These are phyloP conservation scores for Eristalinus sepulchralis DNA, from an alignment of 2,888 invertebrate species.

Conservation along the genomic window DNA sequence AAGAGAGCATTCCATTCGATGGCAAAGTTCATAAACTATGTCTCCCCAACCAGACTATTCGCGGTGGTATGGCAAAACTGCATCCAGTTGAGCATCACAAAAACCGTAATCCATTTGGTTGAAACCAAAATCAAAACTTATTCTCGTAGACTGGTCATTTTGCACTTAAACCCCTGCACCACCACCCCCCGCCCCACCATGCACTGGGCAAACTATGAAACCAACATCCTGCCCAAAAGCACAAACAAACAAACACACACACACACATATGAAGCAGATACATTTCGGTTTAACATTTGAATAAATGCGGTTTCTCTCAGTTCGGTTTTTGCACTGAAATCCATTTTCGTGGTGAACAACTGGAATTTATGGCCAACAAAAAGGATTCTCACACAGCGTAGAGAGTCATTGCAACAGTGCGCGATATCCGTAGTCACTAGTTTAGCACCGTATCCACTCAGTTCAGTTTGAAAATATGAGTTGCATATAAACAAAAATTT, in stretches of 20 bases:
- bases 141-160: constrained; percentile 21
- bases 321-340: constrained; percentile 47
- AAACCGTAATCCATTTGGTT: constrained; percentile 61
- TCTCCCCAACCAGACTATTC: constrained; percentile 1
- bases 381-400: constrained; percentile 21
- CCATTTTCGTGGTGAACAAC: constrained; percentile 51
- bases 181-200: not conserved
- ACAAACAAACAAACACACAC: constrained; percentile 6
- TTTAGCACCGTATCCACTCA: constrained; percentile 12
- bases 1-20: not conserved
- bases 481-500: constrained; percentile 5
- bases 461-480: not conserved
- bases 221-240: constrained; percentile 12
- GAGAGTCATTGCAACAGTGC: constrained; percentile 18
- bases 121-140: constrained; percentile 64
- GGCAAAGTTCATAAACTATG: constrained; percentile 39
- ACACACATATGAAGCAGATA: not conserved
- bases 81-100: constrained; percentile 25
- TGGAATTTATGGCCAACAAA: constrained; percentile 21
- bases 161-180: not conserved
- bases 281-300: constrained; percentile 30
- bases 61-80: constrained; percentile 7
- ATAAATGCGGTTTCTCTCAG: constrained; percentile 33
- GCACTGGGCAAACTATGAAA: not conserved
- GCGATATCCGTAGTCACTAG: constrained; percentile 12